These are phyloP conservation scores for Yponomeuta evonymella DNA, from an alignment of 2,888 invertebrate species.

Conservation along the genomic window DNA sequence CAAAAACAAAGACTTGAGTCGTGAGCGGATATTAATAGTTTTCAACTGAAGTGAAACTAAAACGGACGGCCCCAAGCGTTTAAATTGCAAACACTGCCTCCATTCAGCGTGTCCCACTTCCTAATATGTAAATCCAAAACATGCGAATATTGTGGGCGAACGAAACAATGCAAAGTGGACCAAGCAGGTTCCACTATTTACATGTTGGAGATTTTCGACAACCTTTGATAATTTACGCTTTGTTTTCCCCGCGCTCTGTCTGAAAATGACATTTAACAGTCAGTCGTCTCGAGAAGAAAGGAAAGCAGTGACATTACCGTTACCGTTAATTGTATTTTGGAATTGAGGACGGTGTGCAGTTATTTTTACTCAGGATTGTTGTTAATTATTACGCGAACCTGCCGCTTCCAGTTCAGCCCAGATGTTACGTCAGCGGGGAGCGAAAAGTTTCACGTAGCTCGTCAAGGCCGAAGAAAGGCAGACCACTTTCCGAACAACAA, in stretches of 20 bases:
- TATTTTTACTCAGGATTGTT: not conserved
- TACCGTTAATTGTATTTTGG: not conserved
- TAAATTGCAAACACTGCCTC: slow-evolving; percentile 38
- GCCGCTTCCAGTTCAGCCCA: not conserved
- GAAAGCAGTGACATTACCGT: not conserved
- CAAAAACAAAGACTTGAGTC: not conserved
- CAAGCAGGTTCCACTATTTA: slow-evolving; percentile 49
- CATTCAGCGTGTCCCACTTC: slow-evolving; percentile 63
- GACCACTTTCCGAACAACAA: slow-evolving; percentile 42
- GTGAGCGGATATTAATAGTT: not conserved
- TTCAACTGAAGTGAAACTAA: not conserved
- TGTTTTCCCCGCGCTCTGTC: not conserved
- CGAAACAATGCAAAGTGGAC: slow-evolving; percentile 58
- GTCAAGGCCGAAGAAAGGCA: slow-evolving; percentile 27
- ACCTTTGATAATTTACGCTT: slow-evolving; percentile 20
- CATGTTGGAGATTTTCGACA: slow-evolving; percentile 40
- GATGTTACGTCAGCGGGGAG: not conserved
- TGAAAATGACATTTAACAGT: not conserved
- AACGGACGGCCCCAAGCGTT: slow-evolving; percentile 35
- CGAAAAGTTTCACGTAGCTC: slow-evolving; percentile 15
- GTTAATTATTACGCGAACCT: not conserved
- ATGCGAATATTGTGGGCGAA: slow-evolving; percentile 53
- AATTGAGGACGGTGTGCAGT: not conserved
- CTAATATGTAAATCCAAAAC: slow-evolving; percentile 65
- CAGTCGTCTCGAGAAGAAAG: not conserved